Evolutionary conservation across 2,113 vertebrate genomes (phyloP).

Genomic region (Mus spicilegus): DNA sequence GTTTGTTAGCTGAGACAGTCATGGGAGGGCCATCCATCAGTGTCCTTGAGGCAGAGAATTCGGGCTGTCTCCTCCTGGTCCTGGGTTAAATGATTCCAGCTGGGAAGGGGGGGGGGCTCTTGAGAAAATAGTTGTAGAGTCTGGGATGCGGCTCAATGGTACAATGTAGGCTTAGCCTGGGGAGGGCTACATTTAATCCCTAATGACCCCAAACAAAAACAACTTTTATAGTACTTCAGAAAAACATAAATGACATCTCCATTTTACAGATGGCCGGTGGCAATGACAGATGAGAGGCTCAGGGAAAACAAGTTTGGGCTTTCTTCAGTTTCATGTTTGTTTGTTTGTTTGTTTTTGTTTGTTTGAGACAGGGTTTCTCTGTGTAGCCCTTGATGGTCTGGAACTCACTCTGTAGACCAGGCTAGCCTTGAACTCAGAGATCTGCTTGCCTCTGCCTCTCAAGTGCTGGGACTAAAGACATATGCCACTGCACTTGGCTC

Average conservation of each 20-base stretch:
- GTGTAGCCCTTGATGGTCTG: too few species aligned
- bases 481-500: too few species aligned
- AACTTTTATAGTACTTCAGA: background rate
- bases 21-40: background rate
- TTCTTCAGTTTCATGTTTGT: too few species aligned
- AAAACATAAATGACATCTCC: background rate
- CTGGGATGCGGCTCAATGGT: background rate
- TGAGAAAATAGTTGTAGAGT: background rate
- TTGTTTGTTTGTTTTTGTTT: too few species aligned
- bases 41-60: background rate
- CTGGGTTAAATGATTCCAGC: background rate
- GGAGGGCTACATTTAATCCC: background rate
- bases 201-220: background rate
- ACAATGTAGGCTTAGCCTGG: background rate
- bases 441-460: too few species aligned
- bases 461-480: too few species aligned
- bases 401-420: too few species aligned
- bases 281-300: background rate
- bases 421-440: too few species aligned
- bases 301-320: background rate
- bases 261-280: background rate
- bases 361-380: too few species aligned
- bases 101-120: background rate
- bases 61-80: background rate
- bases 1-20: constrained; percentile 9